These are phyloP conservation scores for Lepidurus arcticus DNA, from an alignment of 1,140 invertebrate genomes.

Conservation along the genomic window DNA sequence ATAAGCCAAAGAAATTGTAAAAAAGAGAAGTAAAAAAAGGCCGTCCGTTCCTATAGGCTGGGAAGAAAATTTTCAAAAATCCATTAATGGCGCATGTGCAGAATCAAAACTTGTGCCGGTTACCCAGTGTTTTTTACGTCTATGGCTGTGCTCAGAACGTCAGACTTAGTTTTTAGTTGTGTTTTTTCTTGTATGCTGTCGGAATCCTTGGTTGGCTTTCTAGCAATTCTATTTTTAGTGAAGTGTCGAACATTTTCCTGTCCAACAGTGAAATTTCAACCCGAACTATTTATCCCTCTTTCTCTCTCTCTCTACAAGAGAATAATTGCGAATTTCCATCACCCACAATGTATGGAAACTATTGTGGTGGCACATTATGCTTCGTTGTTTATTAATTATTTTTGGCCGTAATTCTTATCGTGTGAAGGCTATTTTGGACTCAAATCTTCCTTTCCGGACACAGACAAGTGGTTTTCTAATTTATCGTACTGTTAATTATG, in stretches of 20 bases:
- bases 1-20: constrained; percentile 3
- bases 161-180: background rate
- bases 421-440: no score
- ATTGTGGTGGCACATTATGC: no score
- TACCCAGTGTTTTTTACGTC: background rate
- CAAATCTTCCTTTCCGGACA: background rate
- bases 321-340: no score
- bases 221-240: background rate
- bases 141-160: background rate
- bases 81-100: background rate
- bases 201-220: background rate
- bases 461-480: background rate
- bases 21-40: background rate
- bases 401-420: no score
- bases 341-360: no score
- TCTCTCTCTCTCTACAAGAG: background rate
- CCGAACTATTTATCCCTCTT: background rate
- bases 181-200: background rate
- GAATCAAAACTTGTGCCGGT: constrained; percentile 16
- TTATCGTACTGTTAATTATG: background rate
- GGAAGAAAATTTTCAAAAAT: background rate
- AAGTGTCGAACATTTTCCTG: background rate
- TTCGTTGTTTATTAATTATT: no score
- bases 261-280: background rate
- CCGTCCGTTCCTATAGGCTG: background rate